These are phyloP conservation scores for Drosophila helvetica DNA, from an alignment of 2,888 invertebrate genomes.

Conservation along the genomic window DNA sequence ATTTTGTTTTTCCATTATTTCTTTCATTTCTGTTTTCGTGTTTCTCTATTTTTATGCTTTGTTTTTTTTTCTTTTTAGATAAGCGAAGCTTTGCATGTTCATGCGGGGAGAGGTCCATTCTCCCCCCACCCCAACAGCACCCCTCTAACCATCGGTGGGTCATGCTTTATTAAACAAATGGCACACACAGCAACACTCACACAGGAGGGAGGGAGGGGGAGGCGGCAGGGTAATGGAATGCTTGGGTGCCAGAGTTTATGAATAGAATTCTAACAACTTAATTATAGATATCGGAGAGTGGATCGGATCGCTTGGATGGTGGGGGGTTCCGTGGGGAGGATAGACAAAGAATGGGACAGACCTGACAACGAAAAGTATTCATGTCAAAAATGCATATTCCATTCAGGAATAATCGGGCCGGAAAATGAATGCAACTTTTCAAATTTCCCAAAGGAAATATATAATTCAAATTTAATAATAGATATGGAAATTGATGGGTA, in stretches of 20 bases:
- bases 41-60: constrained; percentile 15
- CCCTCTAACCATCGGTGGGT: constrained; percentile 14
- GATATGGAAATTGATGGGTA: not conserved
- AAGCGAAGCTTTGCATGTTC: constrained; percentile 34
- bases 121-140: not conserved
- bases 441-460: not conserved
- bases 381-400: not conserved
- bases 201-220: not conserved
- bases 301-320: constrained; percentile 13
- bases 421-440: not conserved
- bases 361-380: not conserved
- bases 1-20: constrained; percentile 2
- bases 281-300: constrained; percentile 40
- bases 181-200: constrained; percentile 28
- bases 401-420: not conserved
- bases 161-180: constrained; percentile 51
- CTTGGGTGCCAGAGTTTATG: constrained; percentile 36
- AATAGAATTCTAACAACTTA: constrained; percentile 55
- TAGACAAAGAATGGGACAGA: not conserved
- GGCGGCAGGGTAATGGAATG: not conserved
- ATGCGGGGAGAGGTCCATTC: not conserved
- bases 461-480: not conserved
- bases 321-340: not conserved
- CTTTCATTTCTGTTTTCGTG: constrained; percentile 18
- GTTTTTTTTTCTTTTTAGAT: constrained; percentile 29